Evolutionary conservation across 2,888 invertebrate species (phyloP).

Genomic region (Amaurobius ferox): DNA sequence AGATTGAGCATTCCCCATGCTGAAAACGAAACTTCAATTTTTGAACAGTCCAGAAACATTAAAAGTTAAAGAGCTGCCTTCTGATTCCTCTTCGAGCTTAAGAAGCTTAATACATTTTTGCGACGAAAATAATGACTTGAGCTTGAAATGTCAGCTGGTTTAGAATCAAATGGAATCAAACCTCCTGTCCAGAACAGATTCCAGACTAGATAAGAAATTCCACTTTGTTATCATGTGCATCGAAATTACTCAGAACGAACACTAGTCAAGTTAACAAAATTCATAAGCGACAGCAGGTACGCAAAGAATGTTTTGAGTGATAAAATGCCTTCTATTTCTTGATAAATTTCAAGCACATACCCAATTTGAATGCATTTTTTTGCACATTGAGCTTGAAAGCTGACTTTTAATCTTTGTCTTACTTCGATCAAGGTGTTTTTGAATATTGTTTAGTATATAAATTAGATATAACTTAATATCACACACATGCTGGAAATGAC

Average conservation of each 20-base stretch:
- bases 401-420: too few relatives aligned
- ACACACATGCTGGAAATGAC: too few relatives aligned
- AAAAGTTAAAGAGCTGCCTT: neutral
- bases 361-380: too few relatives aligned
- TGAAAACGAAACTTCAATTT: conserved; percentile 25
- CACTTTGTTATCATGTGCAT: too few relatives aligned
- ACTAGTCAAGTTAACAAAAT: conserved; percentile 11
- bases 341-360: neutral
- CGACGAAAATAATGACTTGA: conserved; percentile 7
- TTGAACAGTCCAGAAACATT: conserved; percentile 21
- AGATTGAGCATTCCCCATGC: conserved; percentile 38
- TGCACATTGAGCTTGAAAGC: too few relatives aligned
- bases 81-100: neutral
- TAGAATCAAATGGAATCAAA: conserved; percentile 29
- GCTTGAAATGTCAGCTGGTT: conserved; percentile 14
- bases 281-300: neutral
- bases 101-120: conserved; percentile 21
- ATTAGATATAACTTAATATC: too few relatives aligned
- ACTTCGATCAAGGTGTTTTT: too few relatives aligned
- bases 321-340: neutral
- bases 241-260: too few relatives aligned
- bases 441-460: too few relatives aligned
- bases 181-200: conserved; percentile 18
- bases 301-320: neutral
- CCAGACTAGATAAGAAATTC: conserved; percentile 10